Evolutionary conservation across 2,888 invertebrate species (phyloP).

Genomic region (Drosophila atripex): DNA sequence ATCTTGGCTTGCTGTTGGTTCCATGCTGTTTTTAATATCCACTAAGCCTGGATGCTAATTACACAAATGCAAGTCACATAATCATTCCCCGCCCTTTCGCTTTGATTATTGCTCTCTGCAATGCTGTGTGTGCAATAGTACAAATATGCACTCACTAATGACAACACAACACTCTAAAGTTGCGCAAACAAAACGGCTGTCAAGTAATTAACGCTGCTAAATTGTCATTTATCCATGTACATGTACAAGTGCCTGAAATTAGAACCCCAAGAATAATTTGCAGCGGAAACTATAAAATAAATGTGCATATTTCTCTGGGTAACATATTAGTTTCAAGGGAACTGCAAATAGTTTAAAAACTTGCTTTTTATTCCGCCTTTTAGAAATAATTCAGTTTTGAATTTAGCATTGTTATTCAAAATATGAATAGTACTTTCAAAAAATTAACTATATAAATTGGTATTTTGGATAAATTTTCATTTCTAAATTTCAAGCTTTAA

Average conservation of each 20-base stretch:
- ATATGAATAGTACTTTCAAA: background rate
- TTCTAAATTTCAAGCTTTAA: background rate
- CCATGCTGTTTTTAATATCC: conserved; percentile 44
- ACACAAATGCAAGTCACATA: conserved; percentile 59
- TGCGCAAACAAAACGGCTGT: conserved; percentile 45
- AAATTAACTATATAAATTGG: background rate
- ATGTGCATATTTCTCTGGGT: background rate
- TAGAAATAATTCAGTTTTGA: background rate
- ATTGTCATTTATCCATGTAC: conserved; percentile 41
- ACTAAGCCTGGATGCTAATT: conserved; percentile 58
- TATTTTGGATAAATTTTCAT: background rate
- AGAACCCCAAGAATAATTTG: background rate
- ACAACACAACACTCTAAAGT: conserved; percentile 26
- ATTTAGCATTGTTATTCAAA: background rate
- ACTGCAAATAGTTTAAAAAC: background rate
- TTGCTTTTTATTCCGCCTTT: background rate
- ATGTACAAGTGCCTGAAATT: background rate
- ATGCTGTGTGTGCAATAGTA: conserved; percentile 65
- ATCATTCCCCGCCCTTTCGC: conserved; percentile 17
- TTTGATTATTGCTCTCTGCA: conserved; percentile 62
- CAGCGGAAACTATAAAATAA: background rate
- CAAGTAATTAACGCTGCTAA: conserved; percentile 66
- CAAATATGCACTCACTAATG: conserved; percentile 54
- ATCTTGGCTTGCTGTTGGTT: background rate
- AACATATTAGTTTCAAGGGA: background rate